Evolutionary conservation across 2,888 invertebrate species (phyloP), one percentile per base, ranked within the genome.

Genomic region (Dryomyza anilis): DNA sequence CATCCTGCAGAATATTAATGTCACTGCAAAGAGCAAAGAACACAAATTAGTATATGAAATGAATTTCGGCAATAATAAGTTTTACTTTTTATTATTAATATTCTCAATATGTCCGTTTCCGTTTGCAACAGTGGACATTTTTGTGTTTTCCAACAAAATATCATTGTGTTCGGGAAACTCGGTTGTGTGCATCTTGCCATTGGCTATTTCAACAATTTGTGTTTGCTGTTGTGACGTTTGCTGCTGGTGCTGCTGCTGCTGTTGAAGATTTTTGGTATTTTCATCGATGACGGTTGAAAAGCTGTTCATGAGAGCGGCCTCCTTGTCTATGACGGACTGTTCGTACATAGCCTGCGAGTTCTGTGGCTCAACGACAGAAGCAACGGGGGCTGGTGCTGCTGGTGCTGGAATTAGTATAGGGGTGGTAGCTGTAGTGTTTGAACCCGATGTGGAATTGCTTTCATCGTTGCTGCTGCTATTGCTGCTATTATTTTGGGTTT

Each of bases 51-150:
- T 6, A 14, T 7, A 27, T n/a, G n/a, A n/a, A n/a, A n/a, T n/a
- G n/a, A n/a, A n/a, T n/a, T n/a, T n/a, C n/a, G n/a, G n/a, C n/a
- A n/a, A n/a, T n/a, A n/a, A n/a, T n/a, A n/a, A n/a, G n/a, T n/a
- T 12, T 36, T 70, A 83, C 83, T 82, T 82, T 75, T 83, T 81
- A 71, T 83, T 83, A 73, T 78, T 80, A 72, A 80, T 81, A 78
- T 78, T 82, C 76, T 81, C 83, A 69, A 82, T 78, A 68, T 83
- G 83, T 53, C 83, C 83, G 72, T 83, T 83, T 62, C 83, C 83
- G 73, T 83, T 82, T 66, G 81, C 78, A 69, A 82, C 80, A 33
- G 69, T 63, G 56, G 69, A 46, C 29, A 46, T 39, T 39, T 23
- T 69, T 36, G 74, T 64, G 67, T 74, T 73, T 63, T 73, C 72